These are phyloP conservation scores for Gymnorhina tibicen DNA, from an alignment of 2,113 vertebrate species.

Conservation along the genomic window DNA sequence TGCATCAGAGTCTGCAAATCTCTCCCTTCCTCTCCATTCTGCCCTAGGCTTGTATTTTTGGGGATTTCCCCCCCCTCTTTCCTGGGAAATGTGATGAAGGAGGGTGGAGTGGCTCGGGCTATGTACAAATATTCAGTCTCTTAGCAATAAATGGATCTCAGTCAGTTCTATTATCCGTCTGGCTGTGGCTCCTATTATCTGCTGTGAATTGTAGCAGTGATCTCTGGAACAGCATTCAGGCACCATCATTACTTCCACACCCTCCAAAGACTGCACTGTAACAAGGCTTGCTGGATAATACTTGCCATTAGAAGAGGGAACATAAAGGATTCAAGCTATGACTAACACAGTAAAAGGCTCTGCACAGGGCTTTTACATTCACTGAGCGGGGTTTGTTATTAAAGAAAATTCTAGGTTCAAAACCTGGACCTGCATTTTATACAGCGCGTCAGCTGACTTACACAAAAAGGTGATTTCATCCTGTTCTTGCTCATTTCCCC, in stretches of 20 bases:
- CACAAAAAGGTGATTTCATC: neutral
- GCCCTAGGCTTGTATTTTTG: neutral
- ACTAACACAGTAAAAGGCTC: conserved; percentile 72
- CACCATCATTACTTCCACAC: conserved; percentile 76
- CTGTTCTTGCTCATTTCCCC: neutral
- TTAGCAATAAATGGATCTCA: conserved; percentile 79
- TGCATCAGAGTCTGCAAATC: neutral
- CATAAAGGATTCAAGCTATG: conserved; percentile 75
- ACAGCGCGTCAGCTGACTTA: neutral
- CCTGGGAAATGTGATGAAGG: conserved; percentile 69
- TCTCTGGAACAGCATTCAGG: conserved; percentile 72
- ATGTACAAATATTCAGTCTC: conserved; percentile 76
- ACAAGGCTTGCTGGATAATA: conserved; percentile 70
- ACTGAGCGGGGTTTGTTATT: conserved; percentile 67
- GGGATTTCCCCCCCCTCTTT: accelerated
- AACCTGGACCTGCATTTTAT: conserved; percentile 40
- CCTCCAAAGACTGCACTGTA: conserved; percentile 63
- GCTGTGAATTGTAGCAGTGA: conserved; percentile 74
- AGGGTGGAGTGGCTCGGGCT: conserved; percentile 64
- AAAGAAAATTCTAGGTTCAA: conserved; percentile 65
- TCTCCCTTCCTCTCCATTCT: conserved; percentile 43
- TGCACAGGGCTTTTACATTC: conserved; percentile 63
- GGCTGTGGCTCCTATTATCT: conserved; percentile 73
- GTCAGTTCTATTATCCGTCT: conserved; percentile 77
- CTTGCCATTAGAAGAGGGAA: conserved; percentile 72